These are phyloP conservation scores for Apostichopus parvimensis DNA, from an alignment of 35 echinoderm and acorn worm species.

Conservation along the genomic window DNA sequence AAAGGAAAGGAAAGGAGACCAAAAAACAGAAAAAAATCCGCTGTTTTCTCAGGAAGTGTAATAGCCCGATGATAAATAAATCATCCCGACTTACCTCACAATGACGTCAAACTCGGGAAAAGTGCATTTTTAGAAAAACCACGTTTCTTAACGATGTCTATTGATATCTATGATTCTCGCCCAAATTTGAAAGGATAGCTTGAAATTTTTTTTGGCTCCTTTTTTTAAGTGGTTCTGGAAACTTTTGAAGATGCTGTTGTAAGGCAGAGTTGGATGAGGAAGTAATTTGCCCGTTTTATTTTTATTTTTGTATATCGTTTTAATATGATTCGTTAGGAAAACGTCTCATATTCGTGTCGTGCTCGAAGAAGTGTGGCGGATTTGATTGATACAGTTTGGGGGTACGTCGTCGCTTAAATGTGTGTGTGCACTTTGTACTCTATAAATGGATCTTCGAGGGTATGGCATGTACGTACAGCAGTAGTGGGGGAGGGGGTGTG, in stretches of 20 bases:
- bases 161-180: neutral
- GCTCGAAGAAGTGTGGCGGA: neutral
- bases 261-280: neutral
- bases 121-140: neutral
- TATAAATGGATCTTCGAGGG: neutral
- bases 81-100: slow-evolving; percentile 37
- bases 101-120: slow-evolving; percentile 14
- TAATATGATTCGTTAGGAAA: no score
- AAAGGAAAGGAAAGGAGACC: neutral
- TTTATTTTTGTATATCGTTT: neutral
- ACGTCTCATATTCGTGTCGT: neutral
- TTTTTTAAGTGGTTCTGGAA: neutral
- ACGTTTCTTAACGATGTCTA: neutral
- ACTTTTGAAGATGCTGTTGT: neutral
- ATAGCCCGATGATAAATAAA: slow-evolving; percentile 24
- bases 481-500: no score
- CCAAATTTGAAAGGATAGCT: neutral
- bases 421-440: slow-evolving; percentile 5
- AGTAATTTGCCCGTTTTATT: neutral
- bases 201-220: neutral
- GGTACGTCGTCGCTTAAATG: neutral
- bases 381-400: neutral
- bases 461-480: no score
- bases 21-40: neutral
- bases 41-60: neutral